phyloP scores from a whole-genome alignment of 2,888 invertebrate genomes.

The Cryptus viduatorius region DNA sequence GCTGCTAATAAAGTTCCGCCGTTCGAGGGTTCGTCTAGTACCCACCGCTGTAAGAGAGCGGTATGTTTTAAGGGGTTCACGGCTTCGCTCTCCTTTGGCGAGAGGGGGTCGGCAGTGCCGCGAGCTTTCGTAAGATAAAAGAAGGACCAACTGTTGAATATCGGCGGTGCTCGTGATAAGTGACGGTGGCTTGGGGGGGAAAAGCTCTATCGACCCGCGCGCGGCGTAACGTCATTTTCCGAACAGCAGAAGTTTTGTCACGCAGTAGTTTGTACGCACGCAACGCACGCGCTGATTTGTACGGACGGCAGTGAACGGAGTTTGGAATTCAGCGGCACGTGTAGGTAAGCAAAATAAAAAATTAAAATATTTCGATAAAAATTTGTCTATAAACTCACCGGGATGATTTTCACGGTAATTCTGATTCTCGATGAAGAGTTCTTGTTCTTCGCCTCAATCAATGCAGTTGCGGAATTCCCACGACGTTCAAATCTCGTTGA shows the following conservation, averaged over 20 bases:
- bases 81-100: slow-evolving; percentile 49
- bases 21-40: slow-evolving; percentile 74
- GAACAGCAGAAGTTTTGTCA: slow-evolving; percentile 4
- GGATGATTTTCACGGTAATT: background rate
- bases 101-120: slow-evolving; percentile 49
- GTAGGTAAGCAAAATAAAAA: background rate
- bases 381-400: background rate
- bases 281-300: background rate
- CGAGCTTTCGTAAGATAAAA: slow-evolving; percentile 83
- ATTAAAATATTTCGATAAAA: background rate
- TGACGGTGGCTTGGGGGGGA: slow-evolving; percentile 67
- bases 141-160: slow-evolving; percentile 85
- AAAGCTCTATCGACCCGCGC: slow-evolving; percentile 57
- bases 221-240: slow-evolving; percentile 17
- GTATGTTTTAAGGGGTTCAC: slow-evolving; percentile 74
- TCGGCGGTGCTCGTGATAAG: slow-evolving; percentile 78
- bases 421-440: background rate
- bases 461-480: too few species aligned
- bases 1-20: slow-evolving; percentile 71
- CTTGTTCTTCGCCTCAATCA: too few species aligned
- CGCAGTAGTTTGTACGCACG: background rate
- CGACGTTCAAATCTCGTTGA: too few species aligned
- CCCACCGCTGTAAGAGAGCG: slow-evolving; percentile 67
- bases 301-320: background rate
- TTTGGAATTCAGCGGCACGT: background rate